Conservation (phyloP, 2,888 invertebrate species). For the Corythucha ciliata region DNA sequence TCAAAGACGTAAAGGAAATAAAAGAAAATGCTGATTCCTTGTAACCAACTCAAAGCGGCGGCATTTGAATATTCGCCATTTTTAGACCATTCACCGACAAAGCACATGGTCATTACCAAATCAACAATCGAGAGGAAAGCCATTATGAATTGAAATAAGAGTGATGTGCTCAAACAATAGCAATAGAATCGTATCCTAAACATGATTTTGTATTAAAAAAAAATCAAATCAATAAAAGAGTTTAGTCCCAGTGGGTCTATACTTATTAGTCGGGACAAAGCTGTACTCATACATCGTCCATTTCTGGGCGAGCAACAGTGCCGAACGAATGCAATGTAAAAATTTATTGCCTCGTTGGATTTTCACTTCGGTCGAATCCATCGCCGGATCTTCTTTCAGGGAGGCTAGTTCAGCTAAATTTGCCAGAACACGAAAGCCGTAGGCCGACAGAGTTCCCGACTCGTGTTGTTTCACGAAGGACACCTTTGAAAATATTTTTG, state of each 20-base stretch:
- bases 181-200: no score
- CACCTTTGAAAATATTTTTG: slow-evolving; percentile 1
- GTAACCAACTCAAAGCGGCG: background rate
- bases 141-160: background rate
- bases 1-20: slow-evolving; percentile 18
- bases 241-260: no score
- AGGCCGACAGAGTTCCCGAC: background rate
- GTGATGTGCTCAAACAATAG: no score
- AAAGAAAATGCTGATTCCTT: slow-evolving; percentile 12
- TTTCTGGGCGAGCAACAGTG: no score
- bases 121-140: background rate
- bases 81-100: no score
- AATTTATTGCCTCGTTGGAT: background rate
- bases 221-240: no score
- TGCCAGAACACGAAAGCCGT: background rate
- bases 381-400: background rate
- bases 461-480: slow-evolving; percentile 1
- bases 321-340: no score
- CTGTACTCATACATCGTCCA: no score
- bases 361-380: background rate
- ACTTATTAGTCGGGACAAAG: no score
- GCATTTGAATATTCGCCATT: background rate
- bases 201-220: no score
- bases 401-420: background rate
- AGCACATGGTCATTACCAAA: background rate